Conservation (phyloP, 2,113 vertebrate species). For the Grammomys surdaster region DNA sequence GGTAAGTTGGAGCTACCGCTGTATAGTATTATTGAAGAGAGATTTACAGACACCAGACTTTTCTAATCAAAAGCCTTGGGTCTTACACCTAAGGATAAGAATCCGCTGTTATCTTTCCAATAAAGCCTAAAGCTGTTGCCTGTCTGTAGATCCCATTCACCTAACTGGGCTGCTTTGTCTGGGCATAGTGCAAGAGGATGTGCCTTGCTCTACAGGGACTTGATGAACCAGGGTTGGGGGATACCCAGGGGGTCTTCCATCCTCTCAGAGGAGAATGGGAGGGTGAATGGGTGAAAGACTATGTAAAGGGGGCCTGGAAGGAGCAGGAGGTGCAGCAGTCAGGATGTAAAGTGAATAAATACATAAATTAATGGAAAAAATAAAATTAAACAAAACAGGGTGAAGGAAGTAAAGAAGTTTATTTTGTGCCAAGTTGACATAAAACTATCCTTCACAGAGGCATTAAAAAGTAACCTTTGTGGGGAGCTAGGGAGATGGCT, state of each 20-base stretch:
- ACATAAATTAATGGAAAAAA: background rate
- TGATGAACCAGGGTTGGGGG: too few relatives aligned
- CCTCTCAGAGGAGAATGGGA: too few relatives aligned
- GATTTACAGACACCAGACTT: background rate
- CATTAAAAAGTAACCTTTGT: background rate
- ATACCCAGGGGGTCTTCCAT: too few relatives aligned
- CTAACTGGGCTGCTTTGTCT: too few relatives aligned
- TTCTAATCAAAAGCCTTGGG: background rate
- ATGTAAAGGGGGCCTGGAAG: too few relatives aligned
- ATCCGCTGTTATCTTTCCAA: background rate
- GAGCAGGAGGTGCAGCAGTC: too few relatives aligned
- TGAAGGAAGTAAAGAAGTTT: background rate
- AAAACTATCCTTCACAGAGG: background rate
- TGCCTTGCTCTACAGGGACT: too few relatives aligned
- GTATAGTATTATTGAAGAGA: background rate
- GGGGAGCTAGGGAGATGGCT: background rate
- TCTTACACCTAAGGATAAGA: background rate
- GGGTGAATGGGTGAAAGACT: too few relatives aligned
- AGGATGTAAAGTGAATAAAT: too few relatives aligned
- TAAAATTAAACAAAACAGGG: background rate
- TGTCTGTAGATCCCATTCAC: too few relatives aligned
- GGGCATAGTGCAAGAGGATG: too few relatives aligned
- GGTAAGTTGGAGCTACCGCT: background rate
- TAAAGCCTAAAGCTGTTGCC: background rate
- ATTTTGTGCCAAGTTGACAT: background rate